phyloP scores from a whole-genome alignment of 37 sponge, comb jelly and placozoan genomes.

The Amphimedon queenslandica region DNA sequence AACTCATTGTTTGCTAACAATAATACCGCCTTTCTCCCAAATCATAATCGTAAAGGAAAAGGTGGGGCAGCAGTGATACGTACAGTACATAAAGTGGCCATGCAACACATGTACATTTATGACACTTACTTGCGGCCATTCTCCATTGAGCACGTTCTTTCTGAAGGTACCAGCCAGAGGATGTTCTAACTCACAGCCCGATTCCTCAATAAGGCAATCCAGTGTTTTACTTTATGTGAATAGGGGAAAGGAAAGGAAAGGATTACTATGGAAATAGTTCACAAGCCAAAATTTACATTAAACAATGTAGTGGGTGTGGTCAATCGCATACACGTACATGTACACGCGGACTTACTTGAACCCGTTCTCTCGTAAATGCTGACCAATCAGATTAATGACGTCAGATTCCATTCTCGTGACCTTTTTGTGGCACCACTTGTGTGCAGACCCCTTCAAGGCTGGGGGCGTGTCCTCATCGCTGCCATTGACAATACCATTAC shows the following conservation, averaged over 20 bases:
- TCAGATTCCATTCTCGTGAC: conserved; percentile 55
- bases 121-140: too few relatives aligned
- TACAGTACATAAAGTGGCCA: too few relatives aligned
- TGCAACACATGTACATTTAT: too few relatives aligned
- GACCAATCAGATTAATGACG: conserved; percentile 87
- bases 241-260: not conserved
- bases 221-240: conserved; percentile 59
- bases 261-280: not conserved
- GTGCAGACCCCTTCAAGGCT: not conserved
- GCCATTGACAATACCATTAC: not conserved
- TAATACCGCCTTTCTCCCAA: too few relatives aligned
- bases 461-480: not conserved
- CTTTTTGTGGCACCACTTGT: not conserved
- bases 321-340: conserved; percentile 10
- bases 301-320: not conserved
- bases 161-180: conserved; percentile 86
- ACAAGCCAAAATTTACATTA: not conserved
- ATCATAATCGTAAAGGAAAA: too few relatives aligned
- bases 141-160: conserved; percentile 65
- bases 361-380: conserved; percentile 89
- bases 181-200: conserved; percentile 88
- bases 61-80: too few relatives aligned
- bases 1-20: too few relatives aligned
- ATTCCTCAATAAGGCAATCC: conserved; percentile 73
- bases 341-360: conserved; percentile 67